Evolutionary conservation across 2,113 vertebrate species (phyloP).

Genomic region (Perca schrenkii): DNA sequence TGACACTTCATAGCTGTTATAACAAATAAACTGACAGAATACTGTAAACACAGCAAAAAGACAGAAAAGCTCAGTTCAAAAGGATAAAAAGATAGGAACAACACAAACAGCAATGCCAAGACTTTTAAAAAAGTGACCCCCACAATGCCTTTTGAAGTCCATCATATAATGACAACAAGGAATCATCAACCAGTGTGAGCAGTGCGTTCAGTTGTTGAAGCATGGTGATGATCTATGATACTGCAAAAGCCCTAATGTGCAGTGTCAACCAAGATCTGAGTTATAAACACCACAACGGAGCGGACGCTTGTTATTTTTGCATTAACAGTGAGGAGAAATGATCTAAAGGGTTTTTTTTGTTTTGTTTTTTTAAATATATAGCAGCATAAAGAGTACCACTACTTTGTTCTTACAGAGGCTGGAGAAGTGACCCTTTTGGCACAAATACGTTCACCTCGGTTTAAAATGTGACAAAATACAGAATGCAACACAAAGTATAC

Average conservation of each 20-base stretch:
- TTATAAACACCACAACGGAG: slow-evolving; percentile 29
- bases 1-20: slow-evolving; percentile 71
- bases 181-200: slow-evolving; percentile 17
- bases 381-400: slow-evolving; percentile 40
- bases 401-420: neutral
- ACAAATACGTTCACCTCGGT: neutral
- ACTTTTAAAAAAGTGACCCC: slow-evolving; percentile 66
- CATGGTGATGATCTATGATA: slow-evolving; percentile 19
- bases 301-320: slow-evolving; percentile 27
- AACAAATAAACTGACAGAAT: slow-evolving; percentile 76
- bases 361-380: slow-evolving; percentile 8
- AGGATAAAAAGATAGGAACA: slow-evolving; percentile 64
- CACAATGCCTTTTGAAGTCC: slow-evolving; percentile 43
- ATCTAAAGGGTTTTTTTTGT: slow-evolving; percentile 46
- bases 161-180: slow-evolving; percentile 23
- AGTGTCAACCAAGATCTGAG: slow-evolving; percentile 26
- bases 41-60: slow-evolving; percentile 71
- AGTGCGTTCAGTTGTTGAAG: slow-evolving; percentile 31
- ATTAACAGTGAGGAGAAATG: slow-evolving; percentile 32
- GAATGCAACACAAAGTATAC: slow-evolving; percentile 62
- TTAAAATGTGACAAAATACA: slow-evolving; percentile 54
- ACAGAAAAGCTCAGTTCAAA: slow-evolving; percentile 72
- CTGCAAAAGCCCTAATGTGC: slow-evolving; percentile 48
- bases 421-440: neutral
- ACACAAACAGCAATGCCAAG: slow-evolving; percentile 72